Percentiles rank a stretch among this genome's conserved stretches.
These are phyloP conservation scores for Channa argus DNA, from an alignment of 2,113 vertebrate genomes.

Conservation along the genomic window DNA sequence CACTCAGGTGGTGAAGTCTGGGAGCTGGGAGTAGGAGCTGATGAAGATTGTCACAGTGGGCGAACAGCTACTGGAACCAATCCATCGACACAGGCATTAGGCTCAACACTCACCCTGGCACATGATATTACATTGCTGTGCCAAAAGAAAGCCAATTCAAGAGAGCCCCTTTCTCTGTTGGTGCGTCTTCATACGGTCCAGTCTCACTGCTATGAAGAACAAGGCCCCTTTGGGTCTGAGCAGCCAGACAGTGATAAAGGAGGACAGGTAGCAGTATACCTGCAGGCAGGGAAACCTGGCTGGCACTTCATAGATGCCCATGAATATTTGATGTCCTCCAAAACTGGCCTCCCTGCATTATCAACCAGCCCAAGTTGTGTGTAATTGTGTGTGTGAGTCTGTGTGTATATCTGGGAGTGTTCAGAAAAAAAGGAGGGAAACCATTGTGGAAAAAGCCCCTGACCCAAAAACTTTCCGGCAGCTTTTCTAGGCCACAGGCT, in stretches of 20 bases:
- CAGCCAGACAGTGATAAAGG: conserved; percentile 56
- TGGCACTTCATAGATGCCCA: conserved; percentile 60
- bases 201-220: conserved; percentile 34
- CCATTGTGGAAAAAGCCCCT: conserved; percentile 26
- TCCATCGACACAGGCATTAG: conserved; percentile 29
- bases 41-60: background rate
- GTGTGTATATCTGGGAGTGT: background rate
- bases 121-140: conserved; percentile 30
- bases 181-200: conserved; percentile 15
- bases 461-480: conserved; percentile 52
- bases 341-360: conserved; percentile 63
- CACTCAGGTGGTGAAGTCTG: background rate
- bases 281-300: conserved; percentile 50
- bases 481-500: conserved; percentile 52
- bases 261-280: conserved; percentile 45
- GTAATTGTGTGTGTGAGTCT: background rate
- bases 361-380: conserved; percentile 28
- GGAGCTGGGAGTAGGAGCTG: background rate
- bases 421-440: background rate
- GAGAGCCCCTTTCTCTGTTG: conserved; percentile 30
- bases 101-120: conserved; percentile 23
- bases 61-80: background rate
- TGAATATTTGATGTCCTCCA: conserved; percentile 79
- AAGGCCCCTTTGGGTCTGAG: conserved; percentile 19
- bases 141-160: conserved; percentile 12